phyloP scores from a whole-genome alignment of 2,113 vertebrate genomes.

The Pelodiscus sinensis region DNA sequence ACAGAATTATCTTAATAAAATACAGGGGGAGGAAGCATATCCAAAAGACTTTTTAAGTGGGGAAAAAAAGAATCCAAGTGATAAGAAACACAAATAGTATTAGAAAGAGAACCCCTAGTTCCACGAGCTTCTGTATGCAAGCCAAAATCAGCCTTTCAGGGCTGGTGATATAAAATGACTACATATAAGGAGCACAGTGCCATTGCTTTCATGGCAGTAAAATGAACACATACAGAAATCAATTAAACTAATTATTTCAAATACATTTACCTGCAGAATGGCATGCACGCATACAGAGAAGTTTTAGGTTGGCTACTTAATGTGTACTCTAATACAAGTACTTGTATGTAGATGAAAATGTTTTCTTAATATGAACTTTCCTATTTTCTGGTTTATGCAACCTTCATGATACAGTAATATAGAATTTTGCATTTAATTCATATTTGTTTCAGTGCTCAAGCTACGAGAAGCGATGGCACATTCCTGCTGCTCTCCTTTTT shows the following conservation, averaged over 20 bases:
- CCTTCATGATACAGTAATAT: background rate
- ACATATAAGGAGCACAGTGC: background rate
- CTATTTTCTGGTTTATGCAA: background rate
- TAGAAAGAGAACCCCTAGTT: background rate
- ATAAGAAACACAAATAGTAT: background rate
- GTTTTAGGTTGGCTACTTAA: background rate
- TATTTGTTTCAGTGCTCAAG: background rate
- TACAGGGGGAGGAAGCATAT: background rate
- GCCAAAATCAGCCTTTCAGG: background rate
- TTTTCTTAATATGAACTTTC: background rate
- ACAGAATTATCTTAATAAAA: background rate
- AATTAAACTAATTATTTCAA: background rate
- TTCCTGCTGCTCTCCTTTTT: background rate
- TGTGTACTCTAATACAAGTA: background rate
- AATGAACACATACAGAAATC: background rate
- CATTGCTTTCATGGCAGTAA: background rate
- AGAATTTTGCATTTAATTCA: background rate
- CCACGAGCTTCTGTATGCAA: background rate
- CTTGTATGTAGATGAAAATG: background rate
- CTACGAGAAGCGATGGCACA: background rate
- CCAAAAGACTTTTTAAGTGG: background rate
- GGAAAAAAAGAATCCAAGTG: background rate
- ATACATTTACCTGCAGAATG: background rate
- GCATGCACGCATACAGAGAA: accelerated
- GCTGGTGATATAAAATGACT: background rate